These are phyloP conservation scores for Furcula furcula DNA, from an alignment of 2,888 invertebrate species.

Conservation along the genomic window DNA sequence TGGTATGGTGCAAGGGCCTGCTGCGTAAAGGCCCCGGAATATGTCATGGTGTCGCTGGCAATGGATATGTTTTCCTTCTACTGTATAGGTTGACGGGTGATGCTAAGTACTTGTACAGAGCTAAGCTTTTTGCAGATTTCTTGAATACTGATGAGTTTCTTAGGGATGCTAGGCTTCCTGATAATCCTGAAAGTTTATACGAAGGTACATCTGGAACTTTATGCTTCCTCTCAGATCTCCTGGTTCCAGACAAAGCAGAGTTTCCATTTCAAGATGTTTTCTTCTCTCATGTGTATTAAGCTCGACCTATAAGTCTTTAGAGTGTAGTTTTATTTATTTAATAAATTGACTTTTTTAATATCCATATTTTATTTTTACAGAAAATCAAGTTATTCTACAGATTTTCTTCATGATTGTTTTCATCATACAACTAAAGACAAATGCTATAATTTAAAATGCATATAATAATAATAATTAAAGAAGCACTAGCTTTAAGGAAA, in stretches of 20 bases:
- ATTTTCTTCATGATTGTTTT: too few relatives aligned
- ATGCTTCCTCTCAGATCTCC: constrained; percentile 90
- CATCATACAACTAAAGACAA: too few relatives aligned
- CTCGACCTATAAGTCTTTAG: constrained; percentile 9
- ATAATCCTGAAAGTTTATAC: constrained; percentile 91
- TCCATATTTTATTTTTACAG: constrained; percentile 7
- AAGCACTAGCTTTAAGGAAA: too few relatives aligned
- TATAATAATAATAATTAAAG: too few relatives aligned
- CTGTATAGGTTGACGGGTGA: constrained; percentile 89
- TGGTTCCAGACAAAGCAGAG: constrained; percentile 86
- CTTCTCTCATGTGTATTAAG: constrained; percentile 37
- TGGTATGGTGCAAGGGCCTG: constrained; percentile 92
- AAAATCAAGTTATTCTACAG: too few relatives aligned
- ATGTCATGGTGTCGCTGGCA: constrained; percentile 94
- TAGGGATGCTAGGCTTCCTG: constrained; percentile 87
- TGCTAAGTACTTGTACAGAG: constrained; percentile 86
- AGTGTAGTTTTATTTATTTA: constrained; percentile 32
- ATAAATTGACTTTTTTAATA: constrained; percentile 4
- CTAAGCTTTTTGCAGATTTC: constrained; percentile 89
- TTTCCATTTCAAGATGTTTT: constrained; percentile 93
- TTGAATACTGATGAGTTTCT: constrained; percentile 85
- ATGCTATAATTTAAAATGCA: too few relatives aligned
- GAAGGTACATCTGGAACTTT: constrained; percentile 94
- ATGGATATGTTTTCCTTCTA: constrained; percentile 89
- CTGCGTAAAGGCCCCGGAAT: constrained; percentile 94